Evolutionary conservation across 2,113 vertebrate species (phyloP).

Genomic region (Gobiocypris rarus): DNA sequence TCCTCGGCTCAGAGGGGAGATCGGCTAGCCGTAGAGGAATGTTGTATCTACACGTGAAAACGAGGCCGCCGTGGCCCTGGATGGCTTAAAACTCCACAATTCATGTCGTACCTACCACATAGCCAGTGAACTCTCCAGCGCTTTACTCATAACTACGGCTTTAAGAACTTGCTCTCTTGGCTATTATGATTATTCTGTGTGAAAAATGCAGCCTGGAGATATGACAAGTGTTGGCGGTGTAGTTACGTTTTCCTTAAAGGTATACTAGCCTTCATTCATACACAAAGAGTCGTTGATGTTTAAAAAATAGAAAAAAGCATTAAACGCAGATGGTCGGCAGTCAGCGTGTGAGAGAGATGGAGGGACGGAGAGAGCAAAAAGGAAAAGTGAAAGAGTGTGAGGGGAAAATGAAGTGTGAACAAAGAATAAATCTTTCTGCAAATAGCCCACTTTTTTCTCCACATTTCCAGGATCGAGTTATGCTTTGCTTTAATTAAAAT

Average conservation of each 20-base stretch:
- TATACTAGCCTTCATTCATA: neutral
- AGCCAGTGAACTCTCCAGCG: slow-evolving; percentile 59
- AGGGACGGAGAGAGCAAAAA: neutral
- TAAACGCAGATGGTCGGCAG: neutral
- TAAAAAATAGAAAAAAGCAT: neutral
- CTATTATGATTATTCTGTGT: slow-evolving; percentile 66
- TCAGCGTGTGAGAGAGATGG: neutral
- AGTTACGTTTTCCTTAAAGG: slow-evolving; percentile 3
- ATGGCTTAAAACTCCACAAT: slow-evolving; percentile 34
- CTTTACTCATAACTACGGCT: slow-evolving; percentile 68
- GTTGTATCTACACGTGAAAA: slow-evolving; percentile 8
- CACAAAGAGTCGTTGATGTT: neutral
- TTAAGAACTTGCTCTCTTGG: slow-evolving; percentile 69
- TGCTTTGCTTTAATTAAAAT: slow-evolving; percentile 63
- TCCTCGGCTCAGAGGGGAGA: slow-evolving; percentile 51
- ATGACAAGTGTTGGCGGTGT: slow-evolving; percentile 44
- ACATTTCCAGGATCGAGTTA: slow-evolving; percentile 45
- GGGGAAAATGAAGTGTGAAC: slow-evolving; percentile 31
- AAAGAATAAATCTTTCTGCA: slow-evolving; percentile 36
- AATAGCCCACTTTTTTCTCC: slow-evolving; percentile 42
- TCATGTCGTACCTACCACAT: slow-evolving; percentile 71
- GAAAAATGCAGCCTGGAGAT: slow-evolving; percentile 61
- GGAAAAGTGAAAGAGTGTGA: slow-evolving; percentile 21
- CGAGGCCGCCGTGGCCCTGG: neutral
- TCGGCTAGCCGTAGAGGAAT: slow-evolving; percentile 46